Evolutionary conservation across 2,797 vertebrate genomes (phyloP).

Genomic region (Oceanodroma leucorhoa): DNA sequence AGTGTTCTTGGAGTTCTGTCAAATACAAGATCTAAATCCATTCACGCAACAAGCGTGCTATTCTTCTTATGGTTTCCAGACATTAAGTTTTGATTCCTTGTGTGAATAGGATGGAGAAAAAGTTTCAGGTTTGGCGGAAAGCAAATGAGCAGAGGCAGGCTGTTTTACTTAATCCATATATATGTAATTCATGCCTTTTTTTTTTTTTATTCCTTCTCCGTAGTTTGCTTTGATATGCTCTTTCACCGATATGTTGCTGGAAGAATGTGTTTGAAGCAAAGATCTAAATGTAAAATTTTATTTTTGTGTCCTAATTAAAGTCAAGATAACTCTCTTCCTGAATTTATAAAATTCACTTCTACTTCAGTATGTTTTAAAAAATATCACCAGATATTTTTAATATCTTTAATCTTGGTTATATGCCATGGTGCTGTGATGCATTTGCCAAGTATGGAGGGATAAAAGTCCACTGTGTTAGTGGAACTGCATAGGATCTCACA

Average conservation of each 20-base stretch:
- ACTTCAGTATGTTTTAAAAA: not conserved
- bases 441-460: not conserved
- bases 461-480: not conserved
- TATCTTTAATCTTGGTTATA: not conserved
- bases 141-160: not conserved
- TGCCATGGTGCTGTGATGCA: not conserved
- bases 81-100: not conserved
- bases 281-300: not conserved
- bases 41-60: not conserved
- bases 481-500: not conserved
- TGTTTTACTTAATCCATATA: not conserved
- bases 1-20: not conserved
- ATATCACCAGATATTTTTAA: not conserved
- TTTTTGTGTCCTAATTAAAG: not conserved
- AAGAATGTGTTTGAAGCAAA: not conserved
- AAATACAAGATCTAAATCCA: not conserved
- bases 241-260: not conserved
- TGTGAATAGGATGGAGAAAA: not conserved
- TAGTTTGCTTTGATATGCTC: not conserved
- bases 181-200: not conserved
- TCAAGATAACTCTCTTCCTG: not conserved
- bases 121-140: not conserved
- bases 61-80: not conserved
- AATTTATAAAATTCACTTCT: not conserved
- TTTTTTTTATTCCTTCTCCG: not conserved